phyloP scores from a whole-genome alignment of 1,140 invertebrate genomes.

The Lasioglossum baleicum region DNA sequence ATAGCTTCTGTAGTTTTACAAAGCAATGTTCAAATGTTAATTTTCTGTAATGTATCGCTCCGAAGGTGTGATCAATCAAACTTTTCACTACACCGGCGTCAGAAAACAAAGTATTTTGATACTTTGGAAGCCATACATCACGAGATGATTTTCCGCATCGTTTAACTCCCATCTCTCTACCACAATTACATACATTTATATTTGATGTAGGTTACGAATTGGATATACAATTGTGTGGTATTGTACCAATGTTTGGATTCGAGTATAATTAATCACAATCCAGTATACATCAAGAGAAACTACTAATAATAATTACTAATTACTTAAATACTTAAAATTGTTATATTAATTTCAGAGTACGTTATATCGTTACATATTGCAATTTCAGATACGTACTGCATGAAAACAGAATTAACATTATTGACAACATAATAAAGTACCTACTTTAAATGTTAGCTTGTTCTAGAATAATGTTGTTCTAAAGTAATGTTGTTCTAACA shows the following conservation, averaged over 20 bases:
- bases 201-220: background rate
- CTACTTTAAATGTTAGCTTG: too few species aligned
- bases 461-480: too few species aligned
- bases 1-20: slow-evolving; percentile 6
- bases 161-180: background rate
- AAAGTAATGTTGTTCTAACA: too few species aligned
- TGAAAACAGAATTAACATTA: too few species aligned
- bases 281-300: too few species aligned
- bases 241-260: background rate
- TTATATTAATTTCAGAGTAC: too few species aligned
- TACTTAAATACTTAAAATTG: too few species aligned
- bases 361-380: too few species aligned
- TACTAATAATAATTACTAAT: too few species aligned
- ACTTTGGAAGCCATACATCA: slow-evolving; percentile 31
- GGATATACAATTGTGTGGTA: background rate
- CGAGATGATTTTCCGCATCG: slow-evolving; percentile 14
- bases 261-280: background rate
- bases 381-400: too few species aligned
- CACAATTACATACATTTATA: background rate
- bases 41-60: slow-evolving; percentile 22
- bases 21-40: slow-evolving; percentile 14
- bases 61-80: slow-evolving; percentile 41
- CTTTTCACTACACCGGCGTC: slow-evolving; percentile 41
- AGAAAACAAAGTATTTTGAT: slow-evolving; percentile 28
- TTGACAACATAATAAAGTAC: too few species aligned